Conservation (phyloP, 2,888 invertebrate genomes). For the Xestobium rufovillosum region DNA sequence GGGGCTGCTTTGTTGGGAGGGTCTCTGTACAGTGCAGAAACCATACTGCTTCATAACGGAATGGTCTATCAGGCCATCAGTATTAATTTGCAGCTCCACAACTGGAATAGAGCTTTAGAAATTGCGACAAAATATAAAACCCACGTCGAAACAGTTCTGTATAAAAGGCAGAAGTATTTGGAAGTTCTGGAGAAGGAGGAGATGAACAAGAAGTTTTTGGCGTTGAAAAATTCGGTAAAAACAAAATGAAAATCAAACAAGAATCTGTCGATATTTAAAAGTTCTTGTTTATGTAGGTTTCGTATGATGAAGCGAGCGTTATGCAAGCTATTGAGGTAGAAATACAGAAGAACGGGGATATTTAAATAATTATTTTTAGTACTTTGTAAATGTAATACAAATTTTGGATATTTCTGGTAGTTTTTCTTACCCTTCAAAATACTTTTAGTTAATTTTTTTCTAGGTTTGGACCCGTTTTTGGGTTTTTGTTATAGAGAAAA, state of each 20-base stretch:
- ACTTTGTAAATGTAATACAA: too few relatives aligned
- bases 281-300: not conserved
- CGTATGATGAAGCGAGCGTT: not conserved
- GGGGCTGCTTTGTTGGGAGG: constrained; percentile 62
- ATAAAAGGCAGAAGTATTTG: constrained; percentile 57
- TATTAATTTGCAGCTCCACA: constrained; percentile 61
- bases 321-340: not conserved
- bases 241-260: constrained; percentile 3
- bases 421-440: too few relatives aligned
- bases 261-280: not conserved
- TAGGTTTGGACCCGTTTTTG: too few relatives aligned
- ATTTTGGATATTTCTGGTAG: too few relatives aligned
- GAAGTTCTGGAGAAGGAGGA: constrained; percentile 50
- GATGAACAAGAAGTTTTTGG: constrained; percentile 49
- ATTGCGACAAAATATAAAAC: constrained; percentile 65
- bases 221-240: constrained; percentile 41
- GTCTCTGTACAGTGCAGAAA: constrained; percentile 62
- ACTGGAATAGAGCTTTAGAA: constrained; percentile 73
- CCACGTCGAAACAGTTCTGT: constrained; percentile 65
- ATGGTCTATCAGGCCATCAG: constrained; percentile 63
- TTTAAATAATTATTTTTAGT: not conserved
- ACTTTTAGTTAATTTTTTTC: too few relatives aligned
- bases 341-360: not conserved
- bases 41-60: constrained; percentile 60
- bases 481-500: too few relatives aligned